Percentiles rank a stretch among this genome's conserved stretches.
These are phyloP conservation scores for Dysmachus trigonus DNA, from an alignment of 2,888 invertebrate species.

Conservation along the genomic window DNA sequence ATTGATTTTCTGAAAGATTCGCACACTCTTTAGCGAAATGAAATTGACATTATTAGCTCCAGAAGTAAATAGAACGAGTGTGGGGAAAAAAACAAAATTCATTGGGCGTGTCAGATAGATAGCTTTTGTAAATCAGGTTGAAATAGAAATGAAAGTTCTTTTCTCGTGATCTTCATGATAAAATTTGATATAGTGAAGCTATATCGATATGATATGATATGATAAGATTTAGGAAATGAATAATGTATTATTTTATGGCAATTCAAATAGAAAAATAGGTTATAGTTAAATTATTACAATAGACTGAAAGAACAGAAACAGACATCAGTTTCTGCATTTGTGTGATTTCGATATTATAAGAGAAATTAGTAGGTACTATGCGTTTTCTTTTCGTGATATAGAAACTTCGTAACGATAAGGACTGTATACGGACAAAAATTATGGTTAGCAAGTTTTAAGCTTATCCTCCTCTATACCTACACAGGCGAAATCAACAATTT, in stretches of 20 bases:
- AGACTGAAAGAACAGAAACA: too few relatives aligned
- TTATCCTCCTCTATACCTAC: too few relatives aligned
- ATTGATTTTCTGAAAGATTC: background rate
- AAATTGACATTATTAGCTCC: conserved; percentile 3
- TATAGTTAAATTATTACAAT: background rate
- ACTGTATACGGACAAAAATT: too few relatives aligned
- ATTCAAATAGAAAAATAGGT: background rate
- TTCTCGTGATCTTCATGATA: background rate
- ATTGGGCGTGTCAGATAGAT: background rate
- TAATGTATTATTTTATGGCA: background rate
- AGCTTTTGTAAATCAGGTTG: background rate
- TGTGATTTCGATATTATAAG: too few relatives aligned
- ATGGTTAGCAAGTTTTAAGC: too few relatives aligned
- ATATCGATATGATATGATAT: too few relatives aligned
- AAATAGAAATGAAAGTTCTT: background rate
- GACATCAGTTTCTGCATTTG: too few relatives aligned
- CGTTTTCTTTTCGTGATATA: too few relatives aligned
- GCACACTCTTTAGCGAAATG: background rate
- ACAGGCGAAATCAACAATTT: too few relatives aligned
- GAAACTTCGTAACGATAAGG: too few relatives aligned
- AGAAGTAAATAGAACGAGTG: background rate
- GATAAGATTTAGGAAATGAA: background rate
- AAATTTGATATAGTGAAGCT: background rate
- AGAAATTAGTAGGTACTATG: too few relatives aligned
- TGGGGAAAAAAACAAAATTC: background rate